Base-by-base conservation (phyloP, 2,888 invertebrate species). In the Oscheius sp. region DNA sequence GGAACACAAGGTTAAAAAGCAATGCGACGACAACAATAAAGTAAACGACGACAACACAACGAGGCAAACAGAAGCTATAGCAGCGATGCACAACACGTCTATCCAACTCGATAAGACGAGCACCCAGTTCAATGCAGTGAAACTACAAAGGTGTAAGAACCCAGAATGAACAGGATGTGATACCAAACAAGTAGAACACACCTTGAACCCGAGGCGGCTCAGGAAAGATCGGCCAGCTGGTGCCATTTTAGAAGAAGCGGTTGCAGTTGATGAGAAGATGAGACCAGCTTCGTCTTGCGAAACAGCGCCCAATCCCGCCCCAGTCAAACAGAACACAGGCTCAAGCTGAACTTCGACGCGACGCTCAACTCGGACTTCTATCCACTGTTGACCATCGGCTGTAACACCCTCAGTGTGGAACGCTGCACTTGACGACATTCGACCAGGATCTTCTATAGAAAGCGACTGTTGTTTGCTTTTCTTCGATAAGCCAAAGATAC, bases 271-370 rank as follows among this genome's bases (percentile, higher is more conserved):
- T 32, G 82, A 68, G 74, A 79, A 82, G 65, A 74, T 63, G 63
- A 82, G 73, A n/a, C 79, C 82, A 9, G 71, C 72, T 55, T 79
- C 82, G 62, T 79, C 78, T 66, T 79, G 78, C 21, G 79, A 76
- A 13, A 80, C 76, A 59, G 78, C 77, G 51, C 77, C 79, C 59
- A 79, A 33, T 35, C 74, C 74, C 60, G 73, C 62, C 55, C 76
- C 70, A 21, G 75, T 74, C 32, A 82, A 68, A 60, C 75, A 59
- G 76, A 79, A 80, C 37, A 78, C 75, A 21, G 82, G 82, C 75
- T 79, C 80, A 42, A 82, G 70, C 51, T 80, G 77, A 4, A 82
- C 76, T 75, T 82, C 82, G 21, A 77, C 78, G 10, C 82, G 76
- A 21, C 80, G 55, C 59, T 82, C 80, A 13, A 79, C 68, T 7